Base-by-base conservation (phyloP, 2,888 invertebrate genomes). In the Lepetodrilus schrolli region DNA sequence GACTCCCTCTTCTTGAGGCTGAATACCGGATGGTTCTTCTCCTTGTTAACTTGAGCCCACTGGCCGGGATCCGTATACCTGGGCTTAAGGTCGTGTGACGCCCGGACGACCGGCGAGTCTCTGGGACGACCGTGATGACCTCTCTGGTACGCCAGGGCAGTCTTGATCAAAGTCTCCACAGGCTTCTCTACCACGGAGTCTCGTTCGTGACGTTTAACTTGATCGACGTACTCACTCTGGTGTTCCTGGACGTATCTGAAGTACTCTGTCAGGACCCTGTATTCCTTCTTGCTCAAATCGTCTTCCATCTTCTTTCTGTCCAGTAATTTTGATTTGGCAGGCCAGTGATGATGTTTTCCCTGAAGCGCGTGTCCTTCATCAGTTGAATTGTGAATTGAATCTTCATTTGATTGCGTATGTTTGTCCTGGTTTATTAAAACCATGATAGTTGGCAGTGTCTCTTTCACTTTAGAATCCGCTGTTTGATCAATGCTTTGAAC, bases 191-290 rank as follows among this genome's bases (percentile, higher is more conserved):
- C 78, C 7, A 20, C 34, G 17, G 30, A 65, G 2, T 2, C 21
- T n/a, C 10, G 37, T 48, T 48, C 47, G 47, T 20, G 58, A 49
- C 30, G 72, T 13, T 26, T 47, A 17, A 49, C 21, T 20, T 72
- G 30, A 10, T 72, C 49, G 37, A 79, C 66, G 66, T 82, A 86
- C 70, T 86, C 85, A 2, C 80, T 80, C 0, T 80, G 80, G 50
- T 85, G 80, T 34, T 84, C 84, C 17, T 80, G 73, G 10, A 86
- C 80, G 70, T 83, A 83, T 70, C 79, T 81, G 4, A 86, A 75
- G 73, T 86, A 86, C 38, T 79, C 80, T 23, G 78, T 65, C 72
- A 86, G 70, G 1, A 80, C 83, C 47, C 78, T 80, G 49, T 82
- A 81, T 20, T 86, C 85, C 26, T 82, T 72, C 21, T 74, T 51